Evolutionary conservation across 1,140 invertebrate species (phyloP), one percentile per base, ranked within the genome.

Genomic region (Aporrectodea caliginosa): DNA sequence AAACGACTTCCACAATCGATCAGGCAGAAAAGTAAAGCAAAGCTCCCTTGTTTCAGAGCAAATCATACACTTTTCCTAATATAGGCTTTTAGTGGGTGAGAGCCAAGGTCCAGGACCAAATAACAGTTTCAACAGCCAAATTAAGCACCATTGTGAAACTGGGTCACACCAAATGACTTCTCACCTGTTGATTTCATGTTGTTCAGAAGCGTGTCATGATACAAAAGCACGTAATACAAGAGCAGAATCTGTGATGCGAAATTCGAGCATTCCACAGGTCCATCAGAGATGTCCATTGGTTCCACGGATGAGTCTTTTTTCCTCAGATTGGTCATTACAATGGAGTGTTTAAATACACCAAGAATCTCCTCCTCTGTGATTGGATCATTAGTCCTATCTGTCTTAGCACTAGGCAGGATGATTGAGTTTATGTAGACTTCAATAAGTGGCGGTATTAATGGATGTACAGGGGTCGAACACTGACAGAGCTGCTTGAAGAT

Each of bases 361-460:
- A 94, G 87, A 30, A 98, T 95, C 89, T 98, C 95, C 77, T 93
- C 92, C 86, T 98, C 95, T 0, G 92, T 93, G 70, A 98, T 93
- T 0, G 96, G 95, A 86, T 97, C 93, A 85, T 98, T 98, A 1
- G 93, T 93, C 78, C 93, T 92, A 87, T 93, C 91, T 6, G 85
- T 85, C 34, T 84, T 87, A 34, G 84, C 80, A 35, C 84, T 85
- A 0, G 93, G 92, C 35, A 95, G 90, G 29, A 98, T 90, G 78
- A 98, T 93, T 1, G 95, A 97, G 86, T 95, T 96, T 0, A 98
- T 95, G 84, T 96, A 99, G 0, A 96, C 95, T 89, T 98, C 96
- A 0, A 98, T 93, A 6, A 99, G 88, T n/a, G 93, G 92, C 0
- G 95, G 95, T 81, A 98, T 90, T 22, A 98, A 93, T 0, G 96